A percentile compares a stretch with the other conserved stretches of the same genome.
Conservation (phyloP, 2,113 vertebrate species). For the Pygathrix nemaeus region DNA sequence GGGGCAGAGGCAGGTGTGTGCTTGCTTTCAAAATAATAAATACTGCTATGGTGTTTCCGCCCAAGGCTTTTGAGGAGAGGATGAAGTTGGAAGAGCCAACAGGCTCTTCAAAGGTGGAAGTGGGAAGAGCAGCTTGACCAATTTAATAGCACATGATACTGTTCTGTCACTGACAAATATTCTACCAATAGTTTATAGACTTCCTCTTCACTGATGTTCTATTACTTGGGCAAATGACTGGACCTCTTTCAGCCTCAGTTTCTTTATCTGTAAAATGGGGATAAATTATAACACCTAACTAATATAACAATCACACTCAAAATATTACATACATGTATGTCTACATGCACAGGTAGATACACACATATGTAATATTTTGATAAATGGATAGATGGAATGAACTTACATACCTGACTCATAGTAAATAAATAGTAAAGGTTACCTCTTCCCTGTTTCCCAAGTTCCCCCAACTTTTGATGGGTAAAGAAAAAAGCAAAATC, state of each 20-base stretch:
- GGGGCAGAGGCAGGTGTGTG: constrained; percentile 70
- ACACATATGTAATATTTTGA: background rate
- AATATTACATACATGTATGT: no score
- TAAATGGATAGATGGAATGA: background rate
- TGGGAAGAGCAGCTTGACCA: background rate
- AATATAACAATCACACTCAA: background rate
- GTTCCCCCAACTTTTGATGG: background rate
- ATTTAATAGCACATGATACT: background rate
- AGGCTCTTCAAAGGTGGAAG: background rate
- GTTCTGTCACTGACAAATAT: background rate
- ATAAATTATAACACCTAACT: background rate
- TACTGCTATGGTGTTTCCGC: background rate
- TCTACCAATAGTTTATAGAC: background rate
- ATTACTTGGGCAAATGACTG: background rate
- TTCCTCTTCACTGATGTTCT: background rate
- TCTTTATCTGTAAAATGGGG: background rate
- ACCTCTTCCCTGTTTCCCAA: background rate
- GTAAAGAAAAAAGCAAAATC: constrained; percentile 4
- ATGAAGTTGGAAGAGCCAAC: background rate
- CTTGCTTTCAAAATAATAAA: constrained; percentile 72
- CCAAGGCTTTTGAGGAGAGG: constrained; percentile 24
- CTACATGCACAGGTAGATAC: background rate
- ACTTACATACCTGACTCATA: background rate
- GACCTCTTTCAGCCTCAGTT: background rate
- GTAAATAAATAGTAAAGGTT: background rate